Evolutionary conservation across 2,113 vertebrate species (phyloP), one percentile per base, ranked within the genome.

Genomic region (Arvicanthis niloticus): DNA sequence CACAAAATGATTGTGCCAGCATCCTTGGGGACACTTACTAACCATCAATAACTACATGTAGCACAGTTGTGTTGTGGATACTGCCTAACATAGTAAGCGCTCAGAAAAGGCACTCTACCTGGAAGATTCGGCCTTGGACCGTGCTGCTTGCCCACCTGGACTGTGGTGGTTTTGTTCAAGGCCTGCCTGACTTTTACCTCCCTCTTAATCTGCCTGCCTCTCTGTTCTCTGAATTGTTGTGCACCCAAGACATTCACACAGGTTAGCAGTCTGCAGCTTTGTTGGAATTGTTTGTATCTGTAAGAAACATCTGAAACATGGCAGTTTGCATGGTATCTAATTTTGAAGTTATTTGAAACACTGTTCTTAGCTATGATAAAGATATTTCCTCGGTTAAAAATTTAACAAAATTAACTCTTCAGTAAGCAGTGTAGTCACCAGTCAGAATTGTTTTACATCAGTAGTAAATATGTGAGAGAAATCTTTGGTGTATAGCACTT

Each of bases 381-480:
- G 93, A 53, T 62, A 62, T 80, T 89, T 92, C 34, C 40, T 85
- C 26, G 90, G 90, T 78, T 26, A 75, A 87, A 42, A 89, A 80
- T 22, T 78, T 60, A 84, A 29, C 81, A 84, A 62, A 62, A 60
- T 86, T 65, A 91, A 92, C 42, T 10, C 72, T 95, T 85, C 31
- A 24, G 4, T 68, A 75, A 89, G 88, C 86, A 60, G 95, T 82
- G 29, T 72, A 95, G 67, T 37, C 40, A 93, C 48, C 31, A 91
- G 34, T 76, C 84, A 86, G 40, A 95, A 95, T 91, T 85, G 40
- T 65, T 86, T 75, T 80, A 62, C 31, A 56, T 85, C 37, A 91
- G 34, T 22, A 60, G 68, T 75, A 86, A 91, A 93, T 45, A 67
- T 37, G 56, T 70, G 53, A 19, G 68, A 34, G 37, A 51, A 12